Base-by-base conservation (phyloP, 1,140 invertebrate species). In the Rhopalosiphum padi region DNA sequence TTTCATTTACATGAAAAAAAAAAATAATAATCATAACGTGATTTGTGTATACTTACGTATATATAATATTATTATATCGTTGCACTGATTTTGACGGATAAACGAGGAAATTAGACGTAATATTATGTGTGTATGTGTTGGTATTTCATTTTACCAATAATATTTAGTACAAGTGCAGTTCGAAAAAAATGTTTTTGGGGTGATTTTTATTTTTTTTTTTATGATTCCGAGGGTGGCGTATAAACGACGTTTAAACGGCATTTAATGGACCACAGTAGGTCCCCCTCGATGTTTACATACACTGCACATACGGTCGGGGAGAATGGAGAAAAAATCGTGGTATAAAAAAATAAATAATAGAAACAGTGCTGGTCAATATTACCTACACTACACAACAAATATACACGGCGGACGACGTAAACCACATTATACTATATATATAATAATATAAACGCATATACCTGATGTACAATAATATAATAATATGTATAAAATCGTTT, bases 191-290 rank as follows among this genome's bases (percentile, higher is more conserved):
- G 15, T 7, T 53, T 51, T 35, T 51, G 46, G 46, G 30, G 60
- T 77, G 60, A 77, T 60, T 90, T 90, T 90, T n/a, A n/a, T 43
- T 89, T 88, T 88, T 88, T 55, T 90, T 37, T 25, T 23, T 48
- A 48, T 35, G 0, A 1, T 82, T 22, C n/a, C 90, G 90, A 82
- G 90, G 90, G 90, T 91, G 90, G 60, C 35, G 11, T 41, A 48
- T 82, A 68, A 35, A 82, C 30, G 41, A 91, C 90, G 68, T 91
- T 92, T 92, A 92, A 92, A 85, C 82, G 82, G 48, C 91, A 51
- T 92, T 92, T 92, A 92, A 92, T 92, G 35, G 91, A 83, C 35
- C 60, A 30, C n/a, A 22, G 77, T 82, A 23, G 68, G 35, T 85
- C 46, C 91, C 91, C 91, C 91, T 53, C 37, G 77, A 85, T 90